Evolutionary conservation across 2,113 vertebrate species (phyloP).

Genomic region (Tenebrosternarchus preto): DNA sequence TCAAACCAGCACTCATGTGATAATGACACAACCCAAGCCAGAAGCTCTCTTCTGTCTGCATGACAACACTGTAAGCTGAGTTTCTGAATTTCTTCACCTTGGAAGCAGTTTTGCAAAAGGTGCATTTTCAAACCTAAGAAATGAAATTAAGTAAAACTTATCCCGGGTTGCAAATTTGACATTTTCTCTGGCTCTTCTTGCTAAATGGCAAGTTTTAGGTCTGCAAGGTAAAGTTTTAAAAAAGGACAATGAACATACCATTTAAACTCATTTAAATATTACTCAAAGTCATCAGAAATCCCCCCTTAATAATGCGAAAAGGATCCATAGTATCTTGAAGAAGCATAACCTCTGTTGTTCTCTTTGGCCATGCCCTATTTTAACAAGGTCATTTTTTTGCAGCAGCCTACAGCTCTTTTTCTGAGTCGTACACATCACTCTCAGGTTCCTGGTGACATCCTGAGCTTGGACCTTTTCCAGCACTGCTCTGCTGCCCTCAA

Average conservation of each 20-base stretch:
- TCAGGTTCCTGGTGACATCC: not conserved
- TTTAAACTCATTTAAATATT: not conserved
- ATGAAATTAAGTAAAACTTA: too few species aligned
- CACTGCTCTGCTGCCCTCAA: not conserved
- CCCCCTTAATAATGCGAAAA: not conserved
- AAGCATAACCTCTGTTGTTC: not conserved
- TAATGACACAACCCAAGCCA: too few species aligned
- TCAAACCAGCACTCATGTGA: too few species aligned
- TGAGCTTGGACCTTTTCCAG: not conserved
- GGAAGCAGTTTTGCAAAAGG: too few species aligned
- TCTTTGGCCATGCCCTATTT: not conserved
- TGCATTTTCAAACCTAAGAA: too few species aligned
- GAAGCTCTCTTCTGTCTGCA: too few species aligned
- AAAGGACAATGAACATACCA: not conserved
- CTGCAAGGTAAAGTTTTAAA: not conserved
- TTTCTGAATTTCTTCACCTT: too few species aligned
- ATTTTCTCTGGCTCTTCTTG: too few species aligned
- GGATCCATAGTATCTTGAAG: not conserved
- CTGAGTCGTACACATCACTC: not conserved
- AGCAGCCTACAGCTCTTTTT: not conserved
- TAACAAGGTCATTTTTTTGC: not conserved
- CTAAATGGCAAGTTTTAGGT: not conserved
- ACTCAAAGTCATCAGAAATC: not conserved
- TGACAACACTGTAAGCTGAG: too few species aligned
- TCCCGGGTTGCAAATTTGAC: too few species aligned